phyloP scores from a whole-genome alignment of 2,113 vertebrate species.

The Choloepus hoffmanni region DNA sequence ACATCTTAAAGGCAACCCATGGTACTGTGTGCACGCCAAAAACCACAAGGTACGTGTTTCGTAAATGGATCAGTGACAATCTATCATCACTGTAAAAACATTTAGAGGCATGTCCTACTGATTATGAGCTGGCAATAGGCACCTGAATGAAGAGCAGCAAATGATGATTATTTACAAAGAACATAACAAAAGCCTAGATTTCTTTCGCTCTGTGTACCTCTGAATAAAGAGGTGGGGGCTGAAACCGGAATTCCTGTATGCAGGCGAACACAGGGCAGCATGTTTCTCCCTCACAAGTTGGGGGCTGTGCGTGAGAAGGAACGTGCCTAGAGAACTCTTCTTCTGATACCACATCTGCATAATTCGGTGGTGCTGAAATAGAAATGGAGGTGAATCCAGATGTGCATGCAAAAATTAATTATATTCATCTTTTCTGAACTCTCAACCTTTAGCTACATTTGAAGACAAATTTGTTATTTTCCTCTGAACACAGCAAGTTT shows the following conservation, averaged over 20 bases:
- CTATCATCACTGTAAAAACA: neutral
- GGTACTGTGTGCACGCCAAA: neutral
- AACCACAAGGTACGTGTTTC: neutral
- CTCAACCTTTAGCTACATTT: neutral
- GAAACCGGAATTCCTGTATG: conserved; percentile 90
- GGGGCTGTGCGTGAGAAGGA: conserved; percentile 81
- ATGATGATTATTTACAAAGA: neutral
- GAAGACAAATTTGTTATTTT: neutral
- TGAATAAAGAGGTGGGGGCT: conserved; percentile 92
- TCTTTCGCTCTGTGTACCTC: conserved; percentile 85
- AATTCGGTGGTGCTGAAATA: conserved; percentile 90
- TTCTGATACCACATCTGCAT: conserved; percentile 90
- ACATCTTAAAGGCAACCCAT: neutral
- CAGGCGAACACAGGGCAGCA: conserved; percentile 87
- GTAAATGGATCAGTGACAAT: neutral
- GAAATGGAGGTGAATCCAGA: neutral
- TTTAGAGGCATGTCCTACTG: too few relatives aligned
- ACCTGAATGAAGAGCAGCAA: neutral
- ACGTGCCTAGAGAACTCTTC: conserved; percentile 87
- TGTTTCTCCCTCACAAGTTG: conserved; percentile 84
- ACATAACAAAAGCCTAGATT: neutral
- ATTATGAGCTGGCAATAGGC: neutral
- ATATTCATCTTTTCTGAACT: neutral
- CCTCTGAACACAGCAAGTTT: neutral
- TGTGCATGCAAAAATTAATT: rapidly evolving